These are phyloP conservation scores for Protobothrops flavoviridis DNA, from an alignment of 2,113 vertebrate species.

Conservation along the genomic window DNA sequence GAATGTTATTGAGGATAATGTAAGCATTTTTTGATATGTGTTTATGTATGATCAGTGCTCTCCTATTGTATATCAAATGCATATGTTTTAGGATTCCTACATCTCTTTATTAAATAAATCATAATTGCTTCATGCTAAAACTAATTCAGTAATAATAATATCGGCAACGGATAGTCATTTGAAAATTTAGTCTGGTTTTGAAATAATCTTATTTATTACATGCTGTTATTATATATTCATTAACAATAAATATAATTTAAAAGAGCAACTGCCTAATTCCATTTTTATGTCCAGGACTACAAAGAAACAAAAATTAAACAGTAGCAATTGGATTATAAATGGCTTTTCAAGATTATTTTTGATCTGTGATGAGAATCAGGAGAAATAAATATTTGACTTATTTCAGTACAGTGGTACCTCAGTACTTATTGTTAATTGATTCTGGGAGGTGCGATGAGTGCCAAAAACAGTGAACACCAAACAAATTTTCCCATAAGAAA, in stretches of 20 bases:
- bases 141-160: neutral
- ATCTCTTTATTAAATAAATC: neutral
- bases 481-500: too few relatives aligned
- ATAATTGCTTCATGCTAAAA: neutral
- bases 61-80: neutral
- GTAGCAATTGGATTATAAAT: conserved; percentile 20
- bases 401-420: neutral
- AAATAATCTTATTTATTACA: conserved; percentile 4
- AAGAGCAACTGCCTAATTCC: conserved; percentile 6
- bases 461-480: too few relatives aligned
- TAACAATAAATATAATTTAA: conserved; percentile 33
- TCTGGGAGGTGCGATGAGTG: too few relatives aligned
- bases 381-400: conserved; percentile 9
- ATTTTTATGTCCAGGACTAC: neutral
- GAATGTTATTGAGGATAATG: neutral
- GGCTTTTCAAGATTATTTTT: neutral
- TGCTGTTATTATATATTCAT: conserved; percentile 18
- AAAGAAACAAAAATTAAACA: neutral
- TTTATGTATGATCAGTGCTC: neutral
- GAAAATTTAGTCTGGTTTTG: neutral
- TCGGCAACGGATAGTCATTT: neutral
- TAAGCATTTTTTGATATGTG: neutral
- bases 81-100: neutral
- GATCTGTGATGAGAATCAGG: neutral
- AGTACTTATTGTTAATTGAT: too few relatives aligned